Percentiles rank a stretch among this genome's conserved stretches.
phyloP scores from a whole-genome alignment of 2,113 vertebrate species.

The Ancistrus triradiatus region DNA sequence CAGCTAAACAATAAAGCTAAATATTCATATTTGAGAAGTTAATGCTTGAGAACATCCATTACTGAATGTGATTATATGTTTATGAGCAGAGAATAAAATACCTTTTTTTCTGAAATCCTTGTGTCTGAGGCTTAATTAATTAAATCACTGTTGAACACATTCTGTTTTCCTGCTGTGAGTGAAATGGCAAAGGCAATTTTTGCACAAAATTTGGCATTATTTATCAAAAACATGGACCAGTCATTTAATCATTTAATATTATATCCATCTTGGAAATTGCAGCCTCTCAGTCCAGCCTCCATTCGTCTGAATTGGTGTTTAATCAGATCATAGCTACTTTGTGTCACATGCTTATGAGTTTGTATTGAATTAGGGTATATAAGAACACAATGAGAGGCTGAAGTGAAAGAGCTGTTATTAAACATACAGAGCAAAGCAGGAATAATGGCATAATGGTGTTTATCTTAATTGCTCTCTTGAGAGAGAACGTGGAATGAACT shows the following conservation, averaged over 20 bases:
- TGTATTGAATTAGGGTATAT: constrained; percentile 18
- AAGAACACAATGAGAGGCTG: neutral
- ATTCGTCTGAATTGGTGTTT: constrained; percentile 12
- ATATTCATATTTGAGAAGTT: too few species aligned
- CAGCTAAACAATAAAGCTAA: too few species aligned
- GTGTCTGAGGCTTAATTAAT: neutral
- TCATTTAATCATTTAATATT: constrained; percentile 10
- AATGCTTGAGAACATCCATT: too few species aligned
- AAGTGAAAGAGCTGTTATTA: too few species aligned
- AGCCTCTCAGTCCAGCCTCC: neutral
- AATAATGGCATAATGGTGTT: constrained; percentile 16
- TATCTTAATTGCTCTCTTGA: constrained; percentile 29
- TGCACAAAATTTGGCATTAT: neutral
- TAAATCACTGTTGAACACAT: neutral
- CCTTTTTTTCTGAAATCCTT: too few species aligned
- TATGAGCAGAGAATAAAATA: too few species aligned
- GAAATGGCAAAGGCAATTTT: constrained; percentile 1
- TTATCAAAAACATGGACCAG: neutral
- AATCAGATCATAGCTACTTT: constrained; percentile 16
- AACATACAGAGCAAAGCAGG: neutral
- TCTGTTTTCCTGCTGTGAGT: neutral
- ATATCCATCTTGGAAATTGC: neutral
- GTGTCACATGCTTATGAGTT: constrained; percentile 5
- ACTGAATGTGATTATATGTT: too few species aligned
- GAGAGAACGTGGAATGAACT: constrained; percentile 1